Evolutionary conservation across 2,113 vertebrate species (phyloP).

Genomic region (Nettapus auritus): DNA sequence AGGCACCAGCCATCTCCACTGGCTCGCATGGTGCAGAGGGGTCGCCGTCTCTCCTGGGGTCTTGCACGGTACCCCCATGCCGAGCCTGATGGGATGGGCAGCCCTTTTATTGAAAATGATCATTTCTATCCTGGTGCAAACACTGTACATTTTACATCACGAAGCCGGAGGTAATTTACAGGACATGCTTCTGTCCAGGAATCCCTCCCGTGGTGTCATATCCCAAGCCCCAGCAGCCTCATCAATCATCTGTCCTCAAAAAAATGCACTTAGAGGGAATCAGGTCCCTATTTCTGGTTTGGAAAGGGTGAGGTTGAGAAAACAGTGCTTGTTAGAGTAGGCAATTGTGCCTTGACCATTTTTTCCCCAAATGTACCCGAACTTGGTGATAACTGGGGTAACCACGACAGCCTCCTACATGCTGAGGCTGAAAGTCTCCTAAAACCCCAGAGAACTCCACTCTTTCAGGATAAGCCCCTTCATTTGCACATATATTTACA

Average conservation of each 20-base stretch:
- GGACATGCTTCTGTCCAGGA: conserved; percentile 66
- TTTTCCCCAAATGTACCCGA: not conserved
- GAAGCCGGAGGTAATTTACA: conserved; percentile 79
- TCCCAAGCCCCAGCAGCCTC: not conserved
- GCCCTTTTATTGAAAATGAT: conserved; percentile 78
- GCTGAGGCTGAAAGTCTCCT: not conserved
- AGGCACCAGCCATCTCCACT: accelerated
- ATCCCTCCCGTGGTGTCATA: conserved; percentile 46
- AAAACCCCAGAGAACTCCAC: not conserved
- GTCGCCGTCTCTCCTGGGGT: not conserved
- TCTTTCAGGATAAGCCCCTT: not conserved
- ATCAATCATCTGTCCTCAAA: conserved; percentile 7
- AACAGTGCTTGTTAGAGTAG: accelerated
- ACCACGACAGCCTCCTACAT: not conserved
- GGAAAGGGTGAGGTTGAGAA: not conserved
- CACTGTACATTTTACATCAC: conserved; percentile 79
- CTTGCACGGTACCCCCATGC: accelerated
- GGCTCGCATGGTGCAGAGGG: not conserved
- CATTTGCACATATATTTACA: conserved; percentile 30
- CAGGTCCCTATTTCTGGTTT: not conserved
- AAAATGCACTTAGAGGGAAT: not conserved
- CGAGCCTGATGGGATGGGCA: not conserved
- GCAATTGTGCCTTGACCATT: not conserved
- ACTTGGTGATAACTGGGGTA: not conserved
- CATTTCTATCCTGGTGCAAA: conserved; percentile 76